Percentiles rank a stretch among this genome's conserved stretches.
Conservation (phyloP, 2,888 invertebrate genomes). For the Caenorhabditis wallacei region DNA sequence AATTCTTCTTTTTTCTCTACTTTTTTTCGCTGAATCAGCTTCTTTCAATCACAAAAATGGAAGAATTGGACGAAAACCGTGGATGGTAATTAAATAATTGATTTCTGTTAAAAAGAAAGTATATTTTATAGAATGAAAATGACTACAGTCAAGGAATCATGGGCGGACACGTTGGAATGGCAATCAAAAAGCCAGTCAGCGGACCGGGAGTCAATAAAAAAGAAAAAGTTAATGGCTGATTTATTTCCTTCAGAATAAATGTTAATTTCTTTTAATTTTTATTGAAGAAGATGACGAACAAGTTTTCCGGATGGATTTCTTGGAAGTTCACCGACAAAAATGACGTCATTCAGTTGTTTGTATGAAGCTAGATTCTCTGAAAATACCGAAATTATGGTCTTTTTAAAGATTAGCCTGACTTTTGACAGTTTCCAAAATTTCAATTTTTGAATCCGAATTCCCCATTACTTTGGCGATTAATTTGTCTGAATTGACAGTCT, state of each 20-base stretch:
- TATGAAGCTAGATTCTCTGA: slow-evolving; percentile 71
- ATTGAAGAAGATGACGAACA: slow-evolving; percentile 34
- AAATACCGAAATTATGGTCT: too few relatives aligned
- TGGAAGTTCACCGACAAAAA: slow-evolving; percentile 65
- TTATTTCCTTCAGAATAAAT: background rate
- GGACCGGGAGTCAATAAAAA: background rate
- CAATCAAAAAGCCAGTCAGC: slow-evolving; percentile 18
- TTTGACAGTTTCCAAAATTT: slow-evolving; percentile 58
- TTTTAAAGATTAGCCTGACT: slow-evolving; percentile 41
- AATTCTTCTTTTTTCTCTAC: background rate
- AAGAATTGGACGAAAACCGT: background rate
- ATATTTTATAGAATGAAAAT: too few relatives aligned
- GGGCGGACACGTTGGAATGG: slow-evolving; percentile 41
- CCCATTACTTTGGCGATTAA: slow-evolving; percentile 64
- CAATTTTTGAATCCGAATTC: slow-evolving; percentile 27
- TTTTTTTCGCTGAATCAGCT: background rate
- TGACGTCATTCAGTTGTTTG: slow-evolving; percentile 67
- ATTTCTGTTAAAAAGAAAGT: too few relatives aligned
- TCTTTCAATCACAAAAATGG: background rate
- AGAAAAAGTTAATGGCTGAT: slow-evolving; percentile 2
- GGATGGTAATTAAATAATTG: too few relatives aligned
- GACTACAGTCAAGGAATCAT: slow-evolving; percentile 12
- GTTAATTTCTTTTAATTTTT: slow-evolving; percentile 11
- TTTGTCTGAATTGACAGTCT: slow-evolving; percentile 13
- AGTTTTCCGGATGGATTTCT: slow-evolving; percentile 72